Base-by-base conservation (phyloP, 2,797 vertebrate species). In the Gymnodraco acuticeps region DNA sequence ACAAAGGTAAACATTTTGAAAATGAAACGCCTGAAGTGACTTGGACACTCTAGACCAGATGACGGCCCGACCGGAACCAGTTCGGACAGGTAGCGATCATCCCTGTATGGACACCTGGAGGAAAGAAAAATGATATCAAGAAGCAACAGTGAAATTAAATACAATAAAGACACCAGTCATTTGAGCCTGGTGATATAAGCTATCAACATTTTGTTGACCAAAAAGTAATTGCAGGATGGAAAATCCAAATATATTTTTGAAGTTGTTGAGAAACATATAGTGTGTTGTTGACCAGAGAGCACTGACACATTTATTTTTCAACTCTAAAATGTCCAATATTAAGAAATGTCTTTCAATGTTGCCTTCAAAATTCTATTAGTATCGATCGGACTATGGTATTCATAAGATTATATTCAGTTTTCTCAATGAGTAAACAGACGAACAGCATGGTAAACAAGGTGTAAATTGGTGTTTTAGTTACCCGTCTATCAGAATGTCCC, bases 1-100 rank as follows among this genome's bases (percentile, higher is more conserved):
- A 94, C 89, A 59, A 95, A 95, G 5, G 89, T 87, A 58, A 95
- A 94, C 92, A 94, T 94, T 80, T 90, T 84, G 52, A 94, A 76
- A 38, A 82, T 7, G n/a, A 95, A 93, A 45, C 89, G 87, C 31
- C 64, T 92, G 88, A 87, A 80, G 73, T 94, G 92, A 53, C 41
- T 70, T 16, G 92, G 90, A 71, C 47, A 88, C 0, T 43, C 7
- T 42, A 93, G 23, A 19, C 74, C 77, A 64, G 89, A 77, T 7
- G 62, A 58, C 0, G 3, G 1, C 55, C 14, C 47, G 9, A 94
- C 81, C 63, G 83, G 75, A 66, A 95, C 42, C 69, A 93, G 23
- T 11, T 55, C 48, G 2, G 93, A 88, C 70, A 81, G 12, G 75
- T 94, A 92, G 19, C 33, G 64, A 70, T 94, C 93, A 80, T 86